Conservation (phyloP, 2,888 invertebrate species). For the Microctonus hyperodae region DNA sequence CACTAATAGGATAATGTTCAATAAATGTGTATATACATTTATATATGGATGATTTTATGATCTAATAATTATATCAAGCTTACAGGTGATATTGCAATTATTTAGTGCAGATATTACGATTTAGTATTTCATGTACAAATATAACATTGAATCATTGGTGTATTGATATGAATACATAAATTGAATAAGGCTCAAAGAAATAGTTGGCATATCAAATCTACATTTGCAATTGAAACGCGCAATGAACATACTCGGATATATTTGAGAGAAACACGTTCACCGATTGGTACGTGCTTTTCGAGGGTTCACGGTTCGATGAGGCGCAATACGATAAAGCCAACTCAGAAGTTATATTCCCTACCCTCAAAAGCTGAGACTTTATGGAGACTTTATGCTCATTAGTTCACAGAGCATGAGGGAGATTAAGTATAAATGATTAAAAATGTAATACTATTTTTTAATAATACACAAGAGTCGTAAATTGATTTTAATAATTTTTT, state of each 20-base stretch:
- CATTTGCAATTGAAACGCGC: conserved; percentile 7
- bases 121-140: not conserved
- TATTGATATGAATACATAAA: not conserved
- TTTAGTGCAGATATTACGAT: not conserved
- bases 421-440: not conserved
- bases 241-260: conserved; percentile 19
- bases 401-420: not conserved
- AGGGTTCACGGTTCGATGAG: conserved; percentile 45
- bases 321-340: conserved; percentile 44
- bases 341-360: conserved; percentile 35
- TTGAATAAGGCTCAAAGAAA: not conserved
- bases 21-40: no score
- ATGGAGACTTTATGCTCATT: conserved; percentile 15
- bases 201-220: not conserved
- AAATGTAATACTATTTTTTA: not conserved
- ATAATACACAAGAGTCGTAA: not conserved
- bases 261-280: conserved; percentile 30
- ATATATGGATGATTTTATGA: no score
- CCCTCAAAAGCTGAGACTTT: conserved; percentile 7
- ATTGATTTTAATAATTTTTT: not conserved
- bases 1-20: not conserved
- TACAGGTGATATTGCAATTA: no score
- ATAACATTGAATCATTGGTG: not conserved
- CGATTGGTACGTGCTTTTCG: conserved; percentile 38
- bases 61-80: no score